Evolutionary conservation across 1,140 invertebrate species (phyloP).

Genomic region (Pseudachorutes palmiensis): DNA sequence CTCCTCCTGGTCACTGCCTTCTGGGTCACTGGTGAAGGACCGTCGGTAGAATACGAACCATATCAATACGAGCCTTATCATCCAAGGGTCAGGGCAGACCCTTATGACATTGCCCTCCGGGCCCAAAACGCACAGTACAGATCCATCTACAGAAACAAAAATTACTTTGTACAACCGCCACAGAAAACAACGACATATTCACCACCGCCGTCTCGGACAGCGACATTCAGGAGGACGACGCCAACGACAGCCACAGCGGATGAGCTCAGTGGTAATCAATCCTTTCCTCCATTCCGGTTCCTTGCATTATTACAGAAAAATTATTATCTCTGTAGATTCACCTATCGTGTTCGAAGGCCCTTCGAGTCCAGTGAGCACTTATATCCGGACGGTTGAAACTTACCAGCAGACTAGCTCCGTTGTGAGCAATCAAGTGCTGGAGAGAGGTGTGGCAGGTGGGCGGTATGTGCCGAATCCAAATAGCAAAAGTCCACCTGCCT

Average conservation of each 20-base stretch:
- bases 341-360: not conserved
- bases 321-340: not conserved
- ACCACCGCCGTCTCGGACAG: not conserved
- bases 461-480: not conserved
- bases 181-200: not conserved
- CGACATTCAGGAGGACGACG: not conserved
- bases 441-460: not conserved
- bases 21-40: not conserved
- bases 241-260: not conserved
- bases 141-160: conserved; percentile 2
- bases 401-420: not conserved
- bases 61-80: conserved; percentile 8
- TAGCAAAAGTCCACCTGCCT: not conserved
- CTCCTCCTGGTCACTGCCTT: not conserved
- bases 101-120: not conserved
- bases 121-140: conserved; percentile 4
- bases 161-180: not conserved
- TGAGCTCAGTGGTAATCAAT: not conserved
- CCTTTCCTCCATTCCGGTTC: not conserved
- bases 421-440: not conserved
- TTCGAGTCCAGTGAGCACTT: not conserved
- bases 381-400: not conserved
- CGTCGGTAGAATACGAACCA: not conserved
- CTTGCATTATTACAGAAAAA: no score
- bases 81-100: not conserved